These are phyloP conservation scores for Neomonachus schauinslandi DNA, from an alignment of 2,113 vertebrate species.

Conservation along the genomic window DNA sequence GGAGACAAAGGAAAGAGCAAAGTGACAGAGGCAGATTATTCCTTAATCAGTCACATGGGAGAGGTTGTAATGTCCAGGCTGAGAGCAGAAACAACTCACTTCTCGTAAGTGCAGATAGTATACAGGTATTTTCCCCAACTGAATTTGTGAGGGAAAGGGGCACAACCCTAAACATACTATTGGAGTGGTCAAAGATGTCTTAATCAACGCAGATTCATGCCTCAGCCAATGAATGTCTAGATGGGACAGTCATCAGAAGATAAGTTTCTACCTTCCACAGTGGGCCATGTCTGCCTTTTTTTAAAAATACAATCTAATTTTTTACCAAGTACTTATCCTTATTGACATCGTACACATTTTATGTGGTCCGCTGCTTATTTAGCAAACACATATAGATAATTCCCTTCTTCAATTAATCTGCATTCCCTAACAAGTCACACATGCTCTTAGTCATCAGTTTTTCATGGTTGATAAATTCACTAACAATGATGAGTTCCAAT, in stretches of 20 bases:
- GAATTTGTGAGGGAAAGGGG: neutral
- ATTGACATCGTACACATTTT: slow-evolving; percentile 9
- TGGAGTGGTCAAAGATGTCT: neutral
- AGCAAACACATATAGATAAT: neutral
- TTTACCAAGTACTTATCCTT: neutral
- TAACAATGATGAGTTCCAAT: neutral
- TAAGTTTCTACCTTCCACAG: neutral
- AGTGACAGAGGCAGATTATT: neutral
- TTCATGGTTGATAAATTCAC: slow-evolving; percentile 32
- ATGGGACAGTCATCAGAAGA: neutral
- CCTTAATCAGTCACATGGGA: neutral
- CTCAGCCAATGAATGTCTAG: neutral
- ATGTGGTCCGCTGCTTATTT: neutral
- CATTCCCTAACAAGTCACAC: slow-evolving; percentile 53
- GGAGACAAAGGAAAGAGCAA: neutral
- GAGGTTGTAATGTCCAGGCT: neutral
- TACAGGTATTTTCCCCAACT: neutral
- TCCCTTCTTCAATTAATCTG: neutral
- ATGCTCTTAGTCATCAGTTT: slow-evolving; percentile 20
- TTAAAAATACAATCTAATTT: neutral
- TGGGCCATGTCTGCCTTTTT: neutral
- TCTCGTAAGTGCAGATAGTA: neutral
- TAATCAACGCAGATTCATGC: neutral
- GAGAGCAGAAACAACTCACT: neutral
- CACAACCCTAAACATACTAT: neutral